Conservation (phyloP, 2,113 vertebrate species). For the Periophthalmus modestus region DNA sequence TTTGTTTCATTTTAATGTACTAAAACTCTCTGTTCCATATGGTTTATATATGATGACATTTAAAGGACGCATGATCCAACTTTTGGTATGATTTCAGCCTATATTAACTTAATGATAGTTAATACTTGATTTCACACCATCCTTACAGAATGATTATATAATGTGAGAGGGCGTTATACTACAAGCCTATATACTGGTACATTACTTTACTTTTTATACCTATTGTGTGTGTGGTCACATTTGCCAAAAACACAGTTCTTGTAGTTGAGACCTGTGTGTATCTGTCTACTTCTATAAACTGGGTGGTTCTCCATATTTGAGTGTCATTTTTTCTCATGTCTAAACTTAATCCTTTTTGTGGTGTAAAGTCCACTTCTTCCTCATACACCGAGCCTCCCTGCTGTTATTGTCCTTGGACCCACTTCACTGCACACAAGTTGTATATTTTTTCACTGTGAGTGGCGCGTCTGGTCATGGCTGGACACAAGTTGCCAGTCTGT, state of each 20-base stretch:
- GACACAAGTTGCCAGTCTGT: constrained; percentile 9
- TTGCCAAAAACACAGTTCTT: background rate
- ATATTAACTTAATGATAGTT: too few relatives aligned
- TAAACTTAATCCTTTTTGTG: background rate
- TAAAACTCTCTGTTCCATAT: background rate
- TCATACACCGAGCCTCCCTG: constrained; percentile 19
- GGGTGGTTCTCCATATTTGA: background rate
- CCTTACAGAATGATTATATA: too few relatives aligned
- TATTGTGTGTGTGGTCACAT: background rate
- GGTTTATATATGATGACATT: background rate
- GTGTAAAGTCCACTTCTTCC: background rate
- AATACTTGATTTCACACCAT: too few relatives aligned
- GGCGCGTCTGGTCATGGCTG: background rate
- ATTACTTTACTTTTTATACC: too few relatives aligned
- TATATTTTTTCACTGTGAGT: constrained; percentile 1
- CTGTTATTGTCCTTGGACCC: constrained; percentile 31
- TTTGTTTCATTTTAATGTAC: background rate
- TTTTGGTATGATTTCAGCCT: too few relatives aligned
- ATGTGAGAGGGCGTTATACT: too few relatives aligned
- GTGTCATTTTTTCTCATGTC: background rate
- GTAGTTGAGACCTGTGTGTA: background rate
- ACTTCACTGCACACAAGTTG: constrained; percentile 5
- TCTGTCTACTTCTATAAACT: background rate
- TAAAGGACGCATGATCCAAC: too few relatives aligned
- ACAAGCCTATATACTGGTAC: too few relatives aligned